Evolutionary conservation across 2,888 invertebrate species (phyloP).

Genomic region (Carabus problematicus): DNA sequence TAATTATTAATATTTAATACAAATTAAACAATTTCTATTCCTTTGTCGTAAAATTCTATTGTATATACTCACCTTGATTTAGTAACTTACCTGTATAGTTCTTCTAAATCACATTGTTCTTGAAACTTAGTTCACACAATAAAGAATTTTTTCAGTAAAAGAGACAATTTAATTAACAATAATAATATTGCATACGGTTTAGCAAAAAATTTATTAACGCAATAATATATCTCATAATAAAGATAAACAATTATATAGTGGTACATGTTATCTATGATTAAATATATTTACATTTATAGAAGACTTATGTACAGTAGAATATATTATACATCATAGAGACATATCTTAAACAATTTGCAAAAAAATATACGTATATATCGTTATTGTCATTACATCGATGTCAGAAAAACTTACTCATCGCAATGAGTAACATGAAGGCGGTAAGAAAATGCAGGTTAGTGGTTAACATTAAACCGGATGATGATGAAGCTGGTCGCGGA

Average conservation of each 20-base stretch:
- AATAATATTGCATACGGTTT: background rate
- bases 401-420: background rate
- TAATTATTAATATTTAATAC: no score
- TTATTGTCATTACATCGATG: constrained; percentile 14
- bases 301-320: constrained; percentile 12
- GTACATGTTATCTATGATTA: constrained; percentile 4
- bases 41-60: no score
- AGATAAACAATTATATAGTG: constrained; percentile 13
- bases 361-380: constrained; percentile 10
- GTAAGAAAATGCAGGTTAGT: background rate
- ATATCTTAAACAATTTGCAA: background rate
- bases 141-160: no score
- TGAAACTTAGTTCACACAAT: background rate
- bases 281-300: constrained; percentile 16
- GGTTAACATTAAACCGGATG: background rate
- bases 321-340: constrained; percentile 4
- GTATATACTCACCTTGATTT: no score
- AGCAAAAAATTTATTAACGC: constrained; percentile 25
- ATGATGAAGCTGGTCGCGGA: constrained; percentile 40
- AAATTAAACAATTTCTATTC: no score
- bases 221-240: constrained; percentile 20
- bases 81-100: no score
- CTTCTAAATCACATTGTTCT: background rate
- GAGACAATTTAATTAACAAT: no score
- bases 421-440: background rate